A percentile compares a stretch with the other conserved stretches of the same genome.
Evolutionary conservation across 2,888 invertebrate genomes (phyloP).

Genomic region (Lottia gigantea): DNA sequence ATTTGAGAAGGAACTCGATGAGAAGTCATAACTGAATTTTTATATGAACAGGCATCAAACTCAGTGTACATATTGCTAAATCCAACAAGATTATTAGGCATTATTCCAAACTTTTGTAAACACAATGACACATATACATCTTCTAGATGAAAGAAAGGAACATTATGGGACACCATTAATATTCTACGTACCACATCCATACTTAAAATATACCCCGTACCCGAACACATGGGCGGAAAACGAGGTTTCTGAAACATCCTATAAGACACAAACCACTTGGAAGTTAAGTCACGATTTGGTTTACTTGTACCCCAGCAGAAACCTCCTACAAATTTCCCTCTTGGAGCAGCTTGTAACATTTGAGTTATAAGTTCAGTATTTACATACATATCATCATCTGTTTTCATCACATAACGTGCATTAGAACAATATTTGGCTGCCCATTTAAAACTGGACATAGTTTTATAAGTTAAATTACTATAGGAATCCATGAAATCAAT

Average conservation of each 20-base stretch:
- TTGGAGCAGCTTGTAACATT: slow-evolving; percentile 41
- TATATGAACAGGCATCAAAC: slow-evolving; percentile 42
- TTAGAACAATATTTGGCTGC: slow-evolving; percentile 35
- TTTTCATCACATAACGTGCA: slow-evolving; percentile 56
- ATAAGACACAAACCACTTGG: slow-evolving; percentile 53
- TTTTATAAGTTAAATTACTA: slow-evolving; percentile 53
- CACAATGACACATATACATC: slow-evolving; percentile 56
- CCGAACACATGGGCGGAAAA: slow-evolving; percentile 40
- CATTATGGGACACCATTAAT: slow-evolving; percentile 36
- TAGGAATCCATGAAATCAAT: slow-evolving; percentile 48
- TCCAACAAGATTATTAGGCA: slow-evolving; percentile 37
- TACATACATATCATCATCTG: slow-evolving; percentile 54
- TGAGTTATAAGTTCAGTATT: slow-evolving; percentile 46
- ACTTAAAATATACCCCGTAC: slow-evolving; percentile 52
- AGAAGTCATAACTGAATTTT: slow-evolving; percentile 43
- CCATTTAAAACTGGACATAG: slow-evolving; percentile 46
- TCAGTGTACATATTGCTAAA: slow-evolving; percentile 39
- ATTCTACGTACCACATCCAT: slow-evolving; percentile 36
- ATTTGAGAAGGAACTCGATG: slow-evolving; percentile 33
- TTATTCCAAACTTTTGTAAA: slow-evolving; percentile 36
- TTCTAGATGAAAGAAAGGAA: slow-evolving; percentile 56
- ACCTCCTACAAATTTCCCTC: slow-evolving; percentile 43
- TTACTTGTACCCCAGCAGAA: slow-evolving; percentile 47
- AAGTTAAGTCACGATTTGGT: slow-evolving; percentile 42
- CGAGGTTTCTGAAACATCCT: slow-evolving; percentile 30